A percentile compares a stretch with the other conserved stretches of the same genome.
Evolutionary conservation across 2,797 vertebrate species (phyloP).

Genomic region (Chloroceryle inda): DNA sequence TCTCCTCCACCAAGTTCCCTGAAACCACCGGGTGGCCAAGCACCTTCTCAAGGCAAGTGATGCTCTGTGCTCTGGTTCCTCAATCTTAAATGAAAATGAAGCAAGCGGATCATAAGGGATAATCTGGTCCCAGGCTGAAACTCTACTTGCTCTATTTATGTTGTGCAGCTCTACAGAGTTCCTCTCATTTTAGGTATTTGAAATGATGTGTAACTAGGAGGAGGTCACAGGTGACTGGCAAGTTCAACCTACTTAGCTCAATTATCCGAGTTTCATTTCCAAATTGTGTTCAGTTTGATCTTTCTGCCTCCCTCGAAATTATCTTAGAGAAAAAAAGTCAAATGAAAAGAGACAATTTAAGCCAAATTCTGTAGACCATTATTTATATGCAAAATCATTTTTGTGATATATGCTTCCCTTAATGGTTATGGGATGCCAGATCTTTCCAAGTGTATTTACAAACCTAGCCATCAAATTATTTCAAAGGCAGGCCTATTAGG

Average conservation of each 20-base stretch:
- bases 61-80: not conserved
- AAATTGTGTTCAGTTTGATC: conserved; percentile 77
- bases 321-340: conserved; percentile 19
- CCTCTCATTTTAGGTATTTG: conserved; percentile 35
- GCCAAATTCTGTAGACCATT: conserved; percentile 44
- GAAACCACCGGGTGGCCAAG: not conserved
- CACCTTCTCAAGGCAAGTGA: not conserved
- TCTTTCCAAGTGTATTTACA: conserved; percentile 59
- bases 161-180: not conserved
- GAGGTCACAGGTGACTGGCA: conserved; percentile 76
- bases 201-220: conserved; percentile 51
- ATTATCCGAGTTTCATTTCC: conserved; percentile 78
- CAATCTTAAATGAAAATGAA: not conserved
- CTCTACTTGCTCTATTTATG: not conserved
- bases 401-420: conserved; percentile 55
- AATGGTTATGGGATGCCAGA: conserved; percentile 54
- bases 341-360: conserved; percentile 69
- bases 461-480: conserved; percentile 64
- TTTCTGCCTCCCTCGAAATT: conserved; percentile 64
- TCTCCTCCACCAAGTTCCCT: no score
- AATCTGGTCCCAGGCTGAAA: not conserved
- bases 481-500: conserved; percentile 66
- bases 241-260: conserved; percentile 78
- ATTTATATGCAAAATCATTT: conserved; percentile 72
- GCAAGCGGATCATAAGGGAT: not conserved